A percentile compares a stretch with the other conserved stretches of the same genome.
These are phyloP conservation scores for Calyptomena viridis DNA, from an alignment of 2,113 vertebrate species.

Conservation along the genomic window DNA sequence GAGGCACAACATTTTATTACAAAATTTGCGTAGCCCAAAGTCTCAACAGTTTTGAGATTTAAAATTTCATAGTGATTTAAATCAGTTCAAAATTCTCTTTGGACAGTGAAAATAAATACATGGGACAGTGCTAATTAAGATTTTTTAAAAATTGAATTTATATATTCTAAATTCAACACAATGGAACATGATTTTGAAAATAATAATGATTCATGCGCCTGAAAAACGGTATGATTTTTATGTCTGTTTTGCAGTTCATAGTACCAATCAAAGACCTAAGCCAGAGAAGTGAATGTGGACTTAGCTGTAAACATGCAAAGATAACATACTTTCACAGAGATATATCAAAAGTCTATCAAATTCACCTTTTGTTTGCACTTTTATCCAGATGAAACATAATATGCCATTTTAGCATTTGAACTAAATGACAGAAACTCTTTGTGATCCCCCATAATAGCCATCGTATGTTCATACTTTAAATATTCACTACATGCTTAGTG, in stretches of 20 bases:
- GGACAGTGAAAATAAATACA: neutral
- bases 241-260: neutral
- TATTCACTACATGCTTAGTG: neutral
- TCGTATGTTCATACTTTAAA: neutral
- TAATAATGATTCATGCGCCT: neutral
- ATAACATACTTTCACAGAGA: neutral
- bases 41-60: neutral
- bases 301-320: neutral
- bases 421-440: neutral
- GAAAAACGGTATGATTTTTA: neutral
- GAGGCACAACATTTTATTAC: neutral
- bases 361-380: neutral
- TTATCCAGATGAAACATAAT: neutral
- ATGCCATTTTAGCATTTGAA: neutral
- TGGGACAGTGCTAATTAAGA: neutral
- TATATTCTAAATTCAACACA: neutral
- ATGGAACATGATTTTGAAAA: neutral
- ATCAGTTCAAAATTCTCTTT: neutral
- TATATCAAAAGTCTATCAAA: neutral
- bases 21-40: neutral
- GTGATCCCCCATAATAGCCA: neutral
- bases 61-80: neutral
- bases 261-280: neutral
- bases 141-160: neutral
- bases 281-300: neutral